Evolutionary conservation across 92 coral and sea anemone species (phyloP), one percentile per base, ranked within the genome.

Genomic region (Muricea muricata): DNA sequence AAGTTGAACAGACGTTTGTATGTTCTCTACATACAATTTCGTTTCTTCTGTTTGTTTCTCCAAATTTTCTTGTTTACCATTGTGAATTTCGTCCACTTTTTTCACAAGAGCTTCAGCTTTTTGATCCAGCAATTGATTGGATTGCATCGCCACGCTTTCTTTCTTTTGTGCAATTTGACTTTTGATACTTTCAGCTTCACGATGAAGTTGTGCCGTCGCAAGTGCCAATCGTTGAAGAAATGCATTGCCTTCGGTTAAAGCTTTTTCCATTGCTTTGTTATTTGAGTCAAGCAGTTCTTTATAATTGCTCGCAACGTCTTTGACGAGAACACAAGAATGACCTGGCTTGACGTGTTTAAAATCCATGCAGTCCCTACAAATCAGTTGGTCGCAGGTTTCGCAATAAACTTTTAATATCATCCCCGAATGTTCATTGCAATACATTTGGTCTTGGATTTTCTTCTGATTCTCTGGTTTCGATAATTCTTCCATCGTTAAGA

Each of bases 351-450:
- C 66, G 66, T 57, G 66, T 57, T 57, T 57, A 26, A 57, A 57
- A 57, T 57, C 66, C 66, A 57, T 57, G 32, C 66, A 57, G 66
- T 57, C 66, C 32, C 24, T 57, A 13, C 66, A 57, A 57, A 57
- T 57, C 28, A 57, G 66, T 24, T 57, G 28, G 66, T 57, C 66
- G 66, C 66, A 57, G 28, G 66, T 57, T 26, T 57, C 66, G 14
- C 66, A 57, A 13, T 57, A 57, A 57, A 57, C 66, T 57, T 57
- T 57, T 31, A 57, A 57, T 21, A 26, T 13, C 66, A 20, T 31
- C 29, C 32, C 66, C 32, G 2, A 12, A 26, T 57, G 66, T 57
- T 57, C 66, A 57, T 57, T 57, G 31, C 66, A 57, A 13, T 57
- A 57, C 31, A 57, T 57, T 57, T 26, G 20, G 66, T 21, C 66